These are phyloP conservation scores for Hozukius guyotensis DNA, from an alignment of 2,797 vertebrate species.

Conservation along the genomic window DNA sequence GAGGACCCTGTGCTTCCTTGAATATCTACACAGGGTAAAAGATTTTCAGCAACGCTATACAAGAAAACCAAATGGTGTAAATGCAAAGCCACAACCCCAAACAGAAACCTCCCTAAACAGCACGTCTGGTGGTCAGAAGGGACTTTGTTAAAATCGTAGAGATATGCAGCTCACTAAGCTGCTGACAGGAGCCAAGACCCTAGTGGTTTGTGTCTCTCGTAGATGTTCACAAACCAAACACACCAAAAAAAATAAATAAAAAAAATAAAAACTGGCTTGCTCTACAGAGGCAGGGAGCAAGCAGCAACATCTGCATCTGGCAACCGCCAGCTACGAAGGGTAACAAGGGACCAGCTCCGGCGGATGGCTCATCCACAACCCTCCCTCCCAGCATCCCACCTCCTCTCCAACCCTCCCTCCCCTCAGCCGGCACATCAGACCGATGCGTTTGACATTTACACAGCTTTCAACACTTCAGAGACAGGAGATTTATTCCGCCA, in stretches of 20 bases:
- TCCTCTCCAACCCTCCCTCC: conserved; percentile 45
- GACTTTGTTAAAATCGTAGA: conserved; percentile 73
- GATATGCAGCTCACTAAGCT: conserved; percentile 71
- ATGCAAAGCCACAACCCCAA: conserved; percentile 60
- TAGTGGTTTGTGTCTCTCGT: conserved; percentile 58
- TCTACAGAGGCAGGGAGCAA: conserved; percentile 65
- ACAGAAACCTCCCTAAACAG: conserved; percentile 54
- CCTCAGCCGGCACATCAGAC: conserved; percentile 67
- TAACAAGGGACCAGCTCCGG: conserved; percentile 62
- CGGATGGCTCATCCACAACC: conserved; percentile 58
- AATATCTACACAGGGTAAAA: conserved; percentile 19
- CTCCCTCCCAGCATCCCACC: conserved; percentile 41
- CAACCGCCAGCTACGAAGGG: conserved; percentile 62
- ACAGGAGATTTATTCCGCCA: conserved; percentile 76
- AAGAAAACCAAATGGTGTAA: conserved; percentile 49
- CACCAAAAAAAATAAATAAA: background rate
- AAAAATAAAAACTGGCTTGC: conserved; percentile 24
- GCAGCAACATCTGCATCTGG: conserved; percentile 78
- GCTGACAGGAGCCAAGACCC: conserved; percentile 72
- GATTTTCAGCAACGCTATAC: conserved; percentile 1
- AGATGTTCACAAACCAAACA: conserved; percentile 57
- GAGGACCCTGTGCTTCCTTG: conserved; percentile 1
- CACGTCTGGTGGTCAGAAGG: conserved; percentile 63
- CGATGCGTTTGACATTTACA: conserved; percentile 81
- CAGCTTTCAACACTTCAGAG: conserved; percentile 81